These are phyloP conservation scores for Luscinia luscinia DNA, from an alignment of 2,797 vertebrate genomes.

Conservation along the genomic window DNA sequence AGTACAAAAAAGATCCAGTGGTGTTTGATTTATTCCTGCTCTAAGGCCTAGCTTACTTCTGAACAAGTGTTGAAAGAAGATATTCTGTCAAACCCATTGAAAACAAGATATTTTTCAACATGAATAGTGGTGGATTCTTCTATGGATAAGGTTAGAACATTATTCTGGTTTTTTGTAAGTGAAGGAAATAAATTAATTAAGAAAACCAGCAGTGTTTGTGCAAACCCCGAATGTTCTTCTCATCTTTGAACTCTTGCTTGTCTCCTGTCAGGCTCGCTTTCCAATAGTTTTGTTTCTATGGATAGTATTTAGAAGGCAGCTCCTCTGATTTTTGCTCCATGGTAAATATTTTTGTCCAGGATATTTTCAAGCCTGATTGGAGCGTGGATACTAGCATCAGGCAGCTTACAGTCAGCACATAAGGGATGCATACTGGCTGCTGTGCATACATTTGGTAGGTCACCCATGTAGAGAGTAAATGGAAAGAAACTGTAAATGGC, in stretches of 20 bases:
- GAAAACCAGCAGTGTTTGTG: background rate
- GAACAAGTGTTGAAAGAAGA: background rate
- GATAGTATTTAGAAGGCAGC: background rate
- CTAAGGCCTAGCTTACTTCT: background rate
- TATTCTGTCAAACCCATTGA: background rate
- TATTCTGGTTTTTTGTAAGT: background rate
- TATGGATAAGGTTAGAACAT: background rate
- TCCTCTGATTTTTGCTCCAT: background rate
- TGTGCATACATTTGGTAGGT: background rate
- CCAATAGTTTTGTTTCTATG: background rate
- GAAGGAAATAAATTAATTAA: background rate
- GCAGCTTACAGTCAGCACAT: background rate
- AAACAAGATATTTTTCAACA: background rate
- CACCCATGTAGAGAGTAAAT: background rate
- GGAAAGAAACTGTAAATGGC: slow-evolving; percentile 43
- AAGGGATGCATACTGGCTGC: background rate
- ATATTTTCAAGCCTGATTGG: background rate
- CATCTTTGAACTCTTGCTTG: background rate
- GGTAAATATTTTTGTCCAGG: background rate
- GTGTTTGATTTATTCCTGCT: background rate
- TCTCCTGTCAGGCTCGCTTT: background rate
- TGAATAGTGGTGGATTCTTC: background rate
- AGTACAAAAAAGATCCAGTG: background rate
- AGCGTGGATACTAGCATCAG: background rate
- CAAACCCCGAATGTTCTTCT: background rate